phyloP scores from a whole-genome alignment of 2,797 vertebrate genomes.

The Chiloscyllium punctatum region DNA sequence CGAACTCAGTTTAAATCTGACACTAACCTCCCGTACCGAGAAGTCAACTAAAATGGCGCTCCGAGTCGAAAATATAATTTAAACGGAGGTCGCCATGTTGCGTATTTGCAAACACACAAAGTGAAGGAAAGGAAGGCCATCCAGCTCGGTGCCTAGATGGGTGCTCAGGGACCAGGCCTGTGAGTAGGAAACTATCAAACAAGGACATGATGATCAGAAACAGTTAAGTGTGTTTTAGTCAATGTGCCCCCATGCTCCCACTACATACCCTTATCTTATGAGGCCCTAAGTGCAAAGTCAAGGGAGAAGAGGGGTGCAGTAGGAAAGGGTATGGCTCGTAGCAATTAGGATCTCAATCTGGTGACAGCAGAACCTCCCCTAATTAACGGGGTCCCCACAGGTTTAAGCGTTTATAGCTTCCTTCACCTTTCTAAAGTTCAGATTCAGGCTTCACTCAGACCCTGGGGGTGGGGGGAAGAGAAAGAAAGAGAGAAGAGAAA shows the following conservation, averaged over 20 bases:
- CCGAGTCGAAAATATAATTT: conserved; percentile 67
- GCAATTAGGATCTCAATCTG: not conserved
- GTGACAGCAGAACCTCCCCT: not conserved
- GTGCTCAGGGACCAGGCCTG: conserved; percentile 12
- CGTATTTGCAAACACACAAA: conserved; percentile 43
- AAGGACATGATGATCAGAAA: not conserved
- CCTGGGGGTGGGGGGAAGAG: too few species aligned
- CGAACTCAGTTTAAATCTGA: conserved; percentile 6
- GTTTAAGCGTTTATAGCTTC: not conserved
- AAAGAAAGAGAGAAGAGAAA: too few species aligned
- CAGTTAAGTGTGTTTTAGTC: not conserved
- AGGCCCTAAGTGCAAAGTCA: not conserved
- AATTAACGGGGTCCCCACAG: not conserved
- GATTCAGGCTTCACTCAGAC: not conserved
- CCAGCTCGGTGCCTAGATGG: conserved; percentile 44
- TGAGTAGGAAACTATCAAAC: not conserved
- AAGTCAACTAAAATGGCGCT: conserved; percentile 79
- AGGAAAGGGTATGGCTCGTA: not conserved
- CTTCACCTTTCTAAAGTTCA: conserved; percentile 9
- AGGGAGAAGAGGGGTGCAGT: not conserved
- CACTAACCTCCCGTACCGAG: conserved; percentile 18
- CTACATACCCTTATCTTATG: not conserved
- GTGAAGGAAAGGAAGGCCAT: conserved; percentile 56
- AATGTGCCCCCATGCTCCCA: not conserved
- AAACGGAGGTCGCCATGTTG: conserved; percentile 87